Percentiles rank a stretch among this genome's conserved stretches.
Evolutionary conservation across 2,888 invertebrate species (phyloP).

Genomic region (Caenorhabditis zanzibari): DNA sequence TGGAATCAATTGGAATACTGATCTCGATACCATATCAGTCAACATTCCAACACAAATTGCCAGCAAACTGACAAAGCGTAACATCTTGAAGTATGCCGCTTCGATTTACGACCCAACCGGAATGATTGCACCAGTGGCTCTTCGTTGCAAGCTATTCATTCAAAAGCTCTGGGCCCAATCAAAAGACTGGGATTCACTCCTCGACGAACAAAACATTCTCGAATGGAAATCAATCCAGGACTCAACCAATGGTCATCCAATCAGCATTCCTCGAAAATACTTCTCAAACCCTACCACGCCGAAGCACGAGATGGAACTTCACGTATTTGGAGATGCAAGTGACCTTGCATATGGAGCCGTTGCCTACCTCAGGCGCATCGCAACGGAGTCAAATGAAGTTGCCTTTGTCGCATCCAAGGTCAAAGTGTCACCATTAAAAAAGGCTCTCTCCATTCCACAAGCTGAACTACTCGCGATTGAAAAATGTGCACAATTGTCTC

Average conservation of each 20-base stretch:
- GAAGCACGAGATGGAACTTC: constrained; percentile 1
- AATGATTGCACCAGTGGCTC: too few relatives aligned
- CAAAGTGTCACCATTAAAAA: constrained; percentile 39
- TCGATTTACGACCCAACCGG: too few relatives aligned
- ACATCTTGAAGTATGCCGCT: too few relatives aligned
- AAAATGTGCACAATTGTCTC: neutral
- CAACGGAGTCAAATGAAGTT: constrained; percentile 35
- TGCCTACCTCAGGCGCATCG: constrained; percentile 1
- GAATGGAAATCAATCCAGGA: constrained; percentile 5
- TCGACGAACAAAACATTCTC: too few relatives aligned
- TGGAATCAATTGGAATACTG: constrained; percentile 33
- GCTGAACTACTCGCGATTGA: constrained; percentile 13
- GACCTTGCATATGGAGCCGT: constrained; percentile 27
- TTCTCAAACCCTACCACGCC: neutral
- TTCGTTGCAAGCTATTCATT: too few relatives aligned
- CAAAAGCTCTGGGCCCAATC: too few relatives aligned
- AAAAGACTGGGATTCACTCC: too few relatives aligned
- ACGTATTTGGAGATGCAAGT: constrained; percentile 34
- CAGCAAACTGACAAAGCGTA: too few relatives aligned
- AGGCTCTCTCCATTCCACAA: constrained; percentile 14
- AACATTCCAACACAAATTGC: too few relatives aligned
- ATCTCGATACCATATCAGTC: too few relatives aligned
- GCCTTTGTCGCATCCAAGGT: constrained; percentile 70
- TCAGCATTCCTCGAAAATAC: neutral
- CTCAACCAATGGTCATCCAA: neutral